Conservation (phyloP, 2,888 invertebrate genomes). For the Cantharis nigra region DNA sequence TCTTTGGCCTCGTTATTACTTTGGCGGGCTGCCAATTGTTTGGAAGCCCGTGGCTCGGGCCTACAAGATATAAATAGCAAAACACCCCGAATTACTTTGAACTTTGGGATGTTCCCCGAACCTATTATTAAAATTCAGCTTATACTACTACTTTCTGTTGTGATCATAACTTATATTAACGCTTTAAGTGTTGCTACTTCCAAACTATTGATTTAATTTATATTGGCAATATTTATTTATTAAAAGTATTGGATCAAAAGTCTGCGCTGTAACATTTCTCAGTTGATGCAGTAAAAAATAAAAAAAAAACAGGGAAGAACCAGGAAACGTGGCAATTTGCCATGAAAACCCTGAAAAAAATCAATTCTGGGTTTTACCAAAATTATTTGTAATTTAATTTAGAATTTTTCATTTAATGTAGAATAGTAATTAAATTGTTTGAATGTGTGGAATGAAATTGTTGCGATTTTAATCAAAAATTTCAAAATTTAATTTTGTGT, state of each 20-base stretch:
- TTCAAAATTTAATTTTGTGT: too few relatives aligned
- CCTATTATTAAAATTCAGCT: slow-evolving; percentile 43
- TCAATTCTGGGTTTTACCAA: too few relatives aligned
- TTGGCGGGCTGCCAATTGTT: slow-evolving; percentile 71
- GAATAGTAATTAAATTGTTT: background rate
- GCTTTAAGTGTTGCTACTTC: slow-evolving; percentile 31
- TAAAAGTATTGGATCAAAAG: background rate
- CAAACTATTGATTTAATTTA: background rate
- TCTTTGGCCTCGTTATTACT: slow-evolving; percentile 63
- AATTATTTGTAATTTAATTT: background rate
- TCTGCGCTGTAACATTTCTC: background rate
- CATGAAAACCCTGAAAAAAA: too few relatives aligned
- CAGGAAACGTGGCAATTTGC: too few relatives aligned
- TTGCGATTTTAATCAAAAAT: background rate
- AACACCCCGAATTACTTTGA: slow-evolving; percentile 50
- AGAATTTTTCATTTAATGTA: background rate
- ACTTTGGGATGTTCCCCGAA: slow-evolving; percentile 51
- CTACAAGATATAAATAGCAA: slow-evolving; percentile 68
- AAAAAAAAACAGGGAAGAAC: too few relatives aligned
- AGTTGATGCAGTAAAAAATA: too few relatives aligned
- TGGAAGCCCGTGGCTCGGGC: slow-evolving; percentile 72
- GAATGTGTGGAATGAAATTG: background rate
- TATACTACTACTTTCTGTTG: slow-evolving; percentile 1
- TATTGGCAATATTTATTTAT: background rate
- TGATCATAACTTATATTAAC: background rate